These are phyloP conservation scores for Neoitamus cyanurus DNA, from an alignment of 2,888 invertebrate genomes.

Conservation along the genomic window DNA sequence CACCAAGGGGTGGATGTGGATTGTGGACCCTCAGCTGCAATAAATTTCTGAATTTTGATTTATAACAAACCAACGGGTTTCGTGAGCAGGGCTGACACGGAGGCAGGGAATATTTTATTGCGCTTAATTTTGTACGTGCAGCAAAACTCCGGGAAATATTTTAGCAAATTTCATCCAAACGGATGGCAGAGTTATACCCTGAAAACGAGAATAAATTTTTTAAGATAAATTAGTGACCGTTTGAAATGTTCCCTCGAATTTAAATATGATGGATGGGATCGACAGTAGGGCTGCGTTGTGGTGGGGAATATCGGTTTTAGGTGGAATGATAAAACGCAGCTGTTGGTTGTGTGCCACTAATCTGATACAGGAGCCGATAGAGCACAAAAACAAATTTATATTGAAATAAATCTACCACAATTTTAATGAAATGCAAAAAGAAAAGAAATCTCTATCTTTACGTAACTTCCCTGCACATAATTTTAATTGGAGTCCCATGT, in stretches of 20 bases:
- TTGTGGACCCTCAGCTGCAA: conserved; percentile 22
- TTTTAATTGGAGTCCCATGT: background rate
- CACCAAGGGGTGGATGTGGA: background rate
- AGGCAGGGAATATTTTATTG: conserved; percentile 12
- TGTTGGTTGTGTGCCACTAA: background rate
- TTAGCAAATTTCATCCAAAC: background rate
- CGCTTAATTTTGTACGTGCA: conserved; percentile 1
- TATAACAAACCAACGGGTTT: background rate
- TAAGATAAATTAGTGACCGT: background rate
- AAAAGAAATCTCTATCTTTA: too few species aligned
- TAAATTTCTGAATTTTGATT: conserved; percentile 33
- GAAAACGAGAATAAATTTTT: background rate
- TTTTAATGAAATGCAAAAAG: background rate
- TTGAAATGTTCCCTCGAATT: background rate
- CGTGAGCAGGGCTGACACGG: background rate
- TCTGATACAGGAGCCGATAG: background rate
- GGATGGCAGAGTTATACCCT: background rate
- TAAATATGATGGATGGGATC: background rate
- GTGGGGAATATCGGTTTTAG: background rate
- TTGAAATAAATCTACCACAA: background rate
- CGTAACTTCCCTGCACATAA: background rate
- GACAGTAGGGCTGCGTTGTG: background rate
- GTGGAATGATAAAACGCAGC: background rate
- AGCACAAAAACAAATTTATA: background rate
- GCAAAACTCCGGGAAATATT: background rate